phyloP scores from a whole-genome alignment of 2,113 vertebrate species.

The Riparia riparia region DNA sequence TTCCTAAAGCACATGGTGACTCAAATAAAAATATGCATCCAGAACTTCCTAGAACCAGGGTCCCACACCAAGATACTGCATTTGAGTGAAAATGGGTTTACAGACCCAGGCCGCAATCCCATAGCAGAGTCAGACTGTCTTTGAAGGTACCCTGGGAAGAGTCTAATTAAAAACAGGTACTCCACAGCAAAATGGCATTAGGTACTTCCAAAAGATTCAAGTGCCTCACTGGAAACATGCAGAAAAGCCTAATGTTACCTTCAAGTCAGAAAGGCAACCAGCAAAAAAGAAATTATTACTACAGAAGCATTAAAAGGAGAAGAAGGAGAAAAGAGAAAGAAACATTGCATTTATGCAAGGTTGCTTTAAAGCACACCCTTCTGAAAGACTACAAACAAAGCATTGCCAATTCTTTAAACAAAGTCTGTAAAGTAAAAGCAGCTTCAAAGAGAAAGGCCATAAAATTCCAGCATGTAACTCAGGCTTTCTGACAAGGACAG shows the following conservation, averaged over 20 bases:
- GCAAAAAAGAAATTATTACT: not conserved
- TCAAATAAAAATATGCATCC: not conserved
- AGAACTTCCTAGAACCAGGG: not conserved
- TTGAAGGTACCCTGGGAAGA: not conserved
- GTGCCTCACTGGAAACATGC: not conserved
- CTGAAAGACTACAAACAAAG: constrained; percentile 10
- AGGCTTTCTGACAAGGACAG: constrained; percentile 33
- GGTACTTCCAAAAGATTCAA: not conserved
- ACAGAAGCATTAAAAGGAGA: not conserved
- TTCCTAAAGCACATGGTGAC: not conserved
- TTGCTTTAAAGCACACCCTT: not conserved
- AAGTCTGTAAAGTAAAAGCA: constrained; percentile 7
- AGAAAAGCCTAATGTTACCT: not conserved
- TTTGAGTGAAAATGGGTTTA: not conserved
- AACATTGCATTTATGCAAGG: not conserved
- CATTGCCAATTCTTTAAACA: constrained; percentile 13
- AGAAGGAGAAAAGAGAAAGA: not conserved
- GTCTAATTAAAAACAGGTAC: not conserved
- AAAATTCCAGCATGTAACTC: constrained; percentile 35
- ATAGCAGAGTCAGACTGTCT: not conserved
- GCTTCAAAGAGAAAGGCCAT: constrained; percentile 44
- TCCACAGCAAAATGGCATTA: not conserved
- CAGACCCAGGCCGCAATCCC: not conserved
- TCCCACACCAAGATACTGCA: not conserved
- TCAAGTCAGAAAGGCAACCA: not conserved